These are phyloP conservation scores for Semotilus atromaculatus DNA, from an alignment of 2,797 vertebrate species.

Conservation along the genomic window DNA sequence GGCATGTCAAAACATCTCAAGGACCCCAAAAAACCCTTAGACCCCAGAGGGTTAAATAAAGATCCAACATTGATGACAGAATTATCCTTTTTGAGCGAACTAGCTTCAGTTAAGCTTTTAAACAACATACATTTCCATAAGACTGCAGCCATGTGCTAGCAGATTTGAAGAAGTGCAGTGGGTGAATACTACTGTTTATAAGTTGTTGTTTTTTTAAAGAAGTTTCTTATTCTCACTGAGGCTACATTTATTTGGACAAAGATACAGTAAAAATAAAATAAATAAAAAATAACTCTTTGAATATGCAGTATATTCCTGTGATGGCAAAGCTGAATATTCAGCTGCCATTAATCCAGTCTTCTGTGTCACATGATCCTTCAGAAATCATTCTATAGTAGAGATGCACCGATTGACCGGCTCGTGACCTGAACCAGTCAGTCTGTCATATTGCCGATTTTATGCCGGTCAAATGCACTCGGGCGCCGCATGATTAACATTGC, in stretches of 20 bases:
- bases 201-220: background rate
- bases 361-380: background rate
- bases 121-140: background rate
- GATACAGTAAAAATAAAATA: too few relatives aligned
- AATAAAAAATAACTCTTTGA: too few relatives aligned
- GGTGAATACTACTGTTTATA: too few relatives aligned
- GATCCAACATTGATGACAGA: background rate
- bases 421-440: too few relatives aligned
- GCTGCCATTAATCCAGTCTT: background rate
- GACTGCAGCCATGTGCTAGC: background rate
- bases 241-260: background rate
- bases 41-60: too few relatives aligned
- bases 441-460: too few relatives aligned
- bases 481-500: too few relatives aligned
- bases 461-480: too few relatives aligned
- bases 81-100: background rate
- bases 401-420: too few relatives aligned
- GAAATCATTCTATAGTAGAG: background rate
- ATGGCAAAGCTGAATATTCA: background rate
- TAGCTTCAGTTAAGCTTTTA: background rate
- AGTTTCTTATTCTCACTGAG: background rate
- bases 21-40: too few relatives aligned
- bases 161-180: background rate
- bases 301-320: background rate
- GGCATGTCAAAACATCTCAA: too few relatives aligned